Evolutionary conservation across 2,797 vertebrate species (phyloP).

Genomic region (Amblyraja radiata): DNA sequence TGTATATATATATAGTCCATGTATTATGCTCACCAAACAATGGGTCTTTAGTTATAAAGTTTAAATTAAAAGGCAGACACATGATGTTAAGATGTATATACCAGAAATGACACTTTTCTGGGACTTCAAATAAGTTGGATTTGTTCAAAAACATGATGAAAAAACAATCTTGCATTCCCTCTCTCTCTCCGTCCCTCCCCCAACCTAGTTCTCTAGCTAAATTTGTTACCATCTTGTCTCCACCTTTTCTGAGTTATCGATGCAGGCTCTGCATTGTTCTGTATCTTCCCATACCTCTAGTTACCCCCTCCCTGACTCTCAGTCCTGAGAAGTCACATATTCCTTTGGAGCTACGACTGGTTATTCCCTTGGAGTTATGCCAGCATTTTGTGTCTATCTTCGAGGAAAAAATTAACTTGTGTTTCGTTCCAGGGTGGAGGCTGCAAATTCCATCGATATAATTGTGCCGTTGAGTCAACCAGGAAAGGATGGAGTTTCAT

Average conservation of each 20-base stretch:
- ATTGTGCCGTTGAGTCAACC: slow-evolving; percentile 85
- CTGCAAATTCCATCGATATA: slow-evolving; percentile 90
- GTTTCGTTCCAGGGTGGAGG: slow-evolving; percentile 74
- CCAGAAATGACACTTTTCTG: not conserved
- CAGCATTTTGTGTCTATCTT: too few species aligned
- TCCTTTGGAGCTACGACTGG: too few species aligned
- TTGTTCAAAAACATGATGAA: not conserved
- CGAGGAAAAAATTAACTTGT: not conserved
- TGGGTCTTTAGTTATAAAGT: not conserved
- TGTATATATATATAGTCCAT: not conserved
- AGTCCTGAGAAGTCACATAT: too few species aligned
- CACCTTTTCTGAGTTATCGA: too few species aligned
- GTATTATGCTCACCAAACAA: not conserved
- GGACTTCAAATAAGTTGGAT: not conserved
- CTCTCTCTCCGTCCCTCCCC: too few species aligned
- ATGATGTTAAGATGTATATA: not conserved
- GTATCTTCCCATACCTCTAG: too few species aligned
- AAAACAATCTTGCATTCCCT: too few species aligned
- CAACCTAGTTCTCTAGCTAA: too few species aligned
- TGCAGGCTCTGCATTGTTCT: too few species aligned
- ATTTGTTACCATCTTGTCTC: too few species aligned
- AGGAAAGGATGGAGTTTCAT: slow-evolving; percentile 98
- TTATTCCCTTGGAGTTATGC: too few species aligned
- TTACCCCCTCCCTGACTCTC: too few species aligned
- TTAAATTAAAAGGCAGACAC: not conserved